Percentiles rank a stretch among this genome's conserved stretches.
Conservation (phyloP, 2,888 invertebrate species). For the Synergus gifuensis region DNA sequence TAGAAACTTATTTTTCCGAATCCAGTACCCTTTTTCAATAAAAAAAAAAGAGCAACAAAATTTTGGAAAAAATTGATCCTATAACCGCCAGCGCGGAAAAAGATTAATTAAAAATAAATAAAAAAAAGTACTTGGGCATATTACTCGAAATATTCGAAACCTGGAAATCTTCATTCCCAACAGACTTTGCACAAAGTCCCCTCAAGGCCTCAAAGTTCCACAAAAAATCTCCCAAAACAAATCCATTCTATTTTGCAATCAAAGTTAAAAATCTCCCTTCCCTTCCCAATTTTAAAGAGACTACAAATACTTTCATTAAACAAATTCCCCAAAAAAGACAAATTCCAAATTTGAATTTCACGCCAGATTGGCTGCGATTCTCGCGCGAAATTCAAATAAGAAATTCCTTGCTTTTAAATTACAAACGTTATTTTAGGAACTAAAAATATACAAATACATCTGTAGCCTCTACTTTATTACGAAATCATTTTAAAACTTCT, state of each 20-base stretch:
- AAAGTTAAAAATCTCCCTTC: not conserved
- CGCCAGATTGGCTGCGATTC: too few relatives aligned
- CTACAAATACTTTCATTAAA: not conserved
- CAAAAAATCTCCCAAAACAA: not conserved
- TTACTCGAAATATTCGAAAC: not conserved
- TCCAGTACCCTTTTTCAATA: not conserved
- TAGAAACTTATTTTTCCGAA: not conserved
- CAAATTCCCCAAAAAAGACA: not conserved
- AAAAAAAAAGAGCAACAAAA: not conserved
- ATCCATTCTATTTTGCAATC: not conserved
- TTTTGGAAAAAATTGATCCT: not conserved
- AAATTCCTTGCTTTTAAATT: not conserved
- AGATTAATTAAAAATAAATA: not conserved
- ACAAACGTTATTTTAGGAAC: not conserved
- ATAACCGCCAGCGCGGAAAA: not conserved
- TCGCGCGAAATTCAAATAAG: not conserved
- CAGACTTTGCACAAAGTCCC: conserved; percentile 13
- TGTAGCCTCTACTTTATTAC: not conserved
- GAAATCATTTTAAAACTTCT: not conserved
- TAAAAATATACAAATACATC: not conserved
- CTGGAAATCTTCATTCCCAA: not conserved
- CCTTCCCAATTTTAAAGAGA: not conserved
- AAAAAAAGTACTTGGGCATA: conserved; percentile 4
- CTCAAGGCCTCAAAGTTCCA: not conserved
- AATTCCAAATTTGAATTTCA: not conserved